Percentiles rank a stretch among this genome's conserved stretches.
Evolutionary conservation across 2,888 invertebrate species (phyloP).

Genomic region (Dascillus cervinus): DNA sequence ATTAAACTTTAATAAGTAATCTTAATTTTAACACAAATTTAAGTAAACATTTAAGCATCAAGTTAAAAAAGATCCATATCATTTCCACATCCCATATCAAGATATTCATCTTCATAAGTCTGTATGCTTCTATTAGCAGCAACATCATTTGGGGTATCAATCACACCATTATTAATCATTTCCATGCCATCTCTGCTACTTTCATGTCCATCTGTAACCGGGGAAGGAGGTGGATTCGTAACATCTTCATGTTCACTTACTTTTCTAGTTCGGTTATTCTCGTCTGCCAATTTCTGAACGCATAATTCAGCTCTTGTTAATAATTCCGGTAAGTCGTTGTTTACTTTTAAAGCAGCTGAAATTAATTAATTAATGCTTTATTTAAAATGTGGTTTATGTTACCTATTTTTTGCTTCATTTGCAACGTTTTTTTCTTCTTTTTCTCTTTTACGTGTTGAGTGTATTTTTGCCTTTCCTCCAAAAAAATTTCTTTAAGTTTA

Average conservation of each 20-base stretch:
- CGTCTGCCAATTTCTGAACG: conserved; percentile 30
- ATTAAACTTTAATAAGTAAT: too few species aligned
- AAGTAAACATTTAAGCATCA: too few species aligned
- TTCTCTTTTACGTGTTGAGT: conserved; percentile 49
- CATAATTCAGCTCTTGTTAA: conserved; percentile 53
- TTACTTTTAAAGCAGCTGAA: conserved; percentile 12
- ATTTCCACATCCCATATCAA: conserved; percentile 63
- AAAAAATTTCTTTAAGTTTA: conserved; percentile 61
- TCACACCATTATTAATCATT: conserved; percentile 9
- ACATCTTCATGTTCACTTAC: conserved; percentile 48
- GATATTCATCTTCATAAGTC: conserved; percentile 61
- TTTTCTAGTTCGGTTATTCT: conserved; percentile 33
- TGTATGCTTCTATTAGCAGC: conserved; percentile 22
- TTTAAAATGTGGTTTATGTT: conserved; percentile 9
- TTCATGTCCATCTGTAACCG: conserved; percentile 62
- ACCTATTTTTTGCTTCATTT: conserved; percentile 49
- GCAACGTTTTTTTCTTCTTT: conserved; percentile 57
- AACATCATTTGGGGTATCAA: conserved; percentile 10
- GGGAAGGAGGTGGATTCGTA: conserved; percentile 75
- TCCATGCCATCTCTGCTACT: conserved; percentile 52
- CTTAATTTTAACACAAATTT: too few species aligned
- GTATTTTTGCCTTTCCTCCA: conserved; percentile 53
- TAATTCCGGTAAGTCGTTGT: conserved; percentile 50
- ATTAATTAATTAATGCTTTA: conserved; percentile 2
- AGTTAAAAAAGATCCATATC: conserved; percentile 33